These are phyloP conservation scores for Xiphydria camelus DNA, from an alignment of 2,888 invertebrate genomes.

Conservation along the genomic window DNA sequence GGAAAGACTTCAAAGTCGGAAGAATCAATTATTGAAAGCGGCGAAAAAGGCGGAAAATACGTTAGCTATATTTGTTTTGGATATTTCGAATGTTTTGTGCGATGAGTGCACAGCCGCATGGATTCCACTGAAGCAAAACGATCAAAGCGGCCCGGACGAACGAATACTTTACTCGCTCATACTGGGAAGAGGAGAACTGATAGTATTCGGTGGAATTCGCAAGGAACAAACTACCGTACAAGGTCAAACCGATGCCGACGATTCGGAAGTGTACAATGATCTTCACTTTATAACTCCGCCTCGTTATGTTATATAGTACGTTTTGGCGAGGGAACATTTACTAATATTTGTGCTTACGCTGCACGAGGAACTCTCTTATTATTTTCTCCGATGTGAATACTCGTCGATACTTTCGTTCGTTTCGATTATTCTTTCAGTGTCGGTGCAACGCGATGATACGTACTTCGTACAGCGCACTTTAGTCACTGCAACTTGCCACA, in stretches of 20 bases:
- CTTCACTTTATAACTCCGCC: constrained; percentile 54
- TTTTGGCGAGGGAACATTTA: no score
- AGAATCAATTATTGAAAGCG: constrained; percentile 57
- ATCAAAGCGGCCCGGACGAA: constrained; percentile 79
- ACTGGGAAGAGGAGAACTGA: constrained; percentile 86
- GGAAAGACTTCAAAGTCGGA: constrained; percentile 60
- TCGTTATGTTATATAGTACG: constrained; percentile 47
- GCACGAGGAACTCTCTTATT: no score
- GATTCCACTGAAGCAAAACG: constrained; percentile 71
- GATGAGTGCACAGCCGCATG: constrained; percentile 70
- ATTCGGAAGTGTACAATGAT: constrained; percentile 54
- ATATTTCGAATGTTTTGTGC: constrained; percentile 73
- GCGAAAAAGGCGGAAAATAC: constrained; percentile 69
- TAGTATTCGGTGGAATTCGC: constrained; percentile 95
- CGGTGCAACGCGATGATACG: no score
- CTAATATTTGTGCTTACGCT: no score
- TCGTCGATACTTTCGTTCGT: no score
- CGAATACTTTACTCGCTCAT: constrained; percentile 88
- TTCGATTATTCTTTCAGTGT: no score
- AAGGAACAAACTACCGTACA: constrained; percentile 71
- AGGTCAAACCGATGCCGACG: constrained; percentile 43
- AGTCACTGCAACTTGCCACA: no score
- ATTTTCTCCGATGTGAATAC: no score
- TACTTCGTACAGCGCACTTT: no score
- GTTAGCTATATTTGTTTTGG: constrained; percentile 83